Percentiles rank a stretch among this genome's conserved stretches.
Evolutionary conservation across 2,797 vertebrate genomes (phyloP).

Genomic region (Liparis tanakae): DNA sequence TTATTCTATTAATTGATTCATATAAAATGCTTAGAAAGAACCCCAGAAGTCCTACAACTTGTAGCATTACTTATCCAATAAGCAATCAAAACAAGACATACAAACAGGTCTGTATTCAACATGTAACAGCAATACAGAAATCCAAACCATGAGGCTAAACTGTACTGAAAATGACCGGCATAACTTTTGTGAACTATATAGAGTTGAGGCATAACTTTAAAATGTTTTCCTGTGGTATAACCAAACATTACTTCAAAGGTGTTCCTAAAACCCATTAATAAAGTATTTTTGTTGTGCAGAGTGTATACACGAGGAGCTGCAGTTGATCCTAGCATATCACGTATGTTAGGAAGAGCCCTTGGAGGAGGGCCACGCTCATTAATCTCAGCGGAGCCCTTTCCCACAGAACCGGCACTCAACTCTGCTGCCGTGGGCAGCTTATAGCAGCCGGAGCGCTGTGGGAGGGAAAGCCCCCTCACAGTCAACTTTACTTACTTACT

Average conservation of each 20-base stretch:
- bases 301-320: constrained; percentile 16
- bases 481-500: neutral
- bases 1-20: no score
- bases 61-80: neutral
- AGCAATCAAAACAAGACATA: neutral
- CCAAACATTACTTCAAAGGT: neutral
- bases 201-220: neutral
- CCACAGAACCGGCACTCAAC: constrained; percentile 62
- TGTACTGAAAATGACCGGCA: neutral
- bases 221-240: neutral
- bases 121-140: neutral
- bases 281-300: neutral
- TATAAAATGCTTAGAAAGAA: neutral
- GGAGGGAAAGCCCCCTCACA: constrained; percentile 42
- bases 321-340: constrained; percentile 58
- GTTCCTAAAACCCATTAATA: neutral
- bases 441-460: constrained; percentile 61
- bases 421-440: constrained; percentile 49
- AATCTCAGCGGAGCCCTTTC: constrained; percentile 68
- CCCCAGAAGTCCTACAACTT: constrained; percentile 1
- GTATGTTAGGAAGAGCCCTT: constrained; percentile 56
- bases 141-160: neutral
- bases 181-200: neutral
- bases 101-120: neutral
- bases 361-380: constrained; percentile 63